These are phyloP conservation scores for Platysternon megacephalum DNA, from an alignment of 2,113 vertebrate species.

Conservation along the genomic window DNA sequence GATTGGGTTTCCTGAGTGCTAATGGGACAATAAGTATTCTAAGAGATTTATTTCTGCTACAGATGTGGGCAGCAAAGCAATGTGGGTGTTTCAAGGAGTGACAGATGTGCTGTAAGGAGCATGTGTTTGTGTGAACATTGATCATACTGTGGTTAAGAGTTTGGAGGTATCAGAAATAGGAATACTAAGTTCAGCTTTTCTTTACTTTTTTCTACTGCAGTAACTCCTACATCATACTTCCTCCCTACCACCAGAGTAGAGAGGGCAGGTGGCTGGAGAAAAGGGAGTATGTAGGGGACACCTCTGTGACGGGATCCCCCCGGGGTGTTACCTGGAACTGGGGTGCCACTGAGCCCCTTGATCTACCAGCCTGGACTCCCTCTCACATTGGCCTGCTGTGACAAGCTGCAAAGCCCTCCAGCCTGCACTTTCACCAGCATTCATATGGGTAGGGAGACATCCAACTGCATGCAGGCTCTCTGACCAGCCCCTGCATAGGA, in stretches of 20 bases:
- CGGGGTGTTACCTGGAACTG: too few species aligned
- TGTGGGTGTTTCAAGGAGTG: not conserved
- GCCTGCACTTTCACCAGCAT: too few species aligned
- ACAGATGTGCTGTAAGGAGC: not conserved
- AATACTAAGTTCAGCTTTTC: not conserved
- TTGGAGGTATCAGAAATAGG: not conserved
- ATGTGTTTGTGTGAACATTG: fast-evolving
- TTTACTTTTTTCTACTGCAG: not conserved
- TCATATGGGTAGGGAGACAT: too few species aligned
- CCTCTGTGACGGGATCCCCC: too few species aligned
- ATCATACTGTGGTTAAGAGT: not conserved
- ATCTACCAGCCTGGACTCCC: too few species aligned
- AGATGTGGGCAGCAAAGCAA: not conserved
- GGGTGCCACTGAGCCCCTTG: too few species aligned
- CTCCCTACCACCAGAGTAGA: not conserved
- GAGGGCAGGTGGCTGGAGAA: not conserved
- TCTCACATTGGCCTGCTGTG: too few species aligned
- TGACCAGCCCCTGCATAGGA: too few species aligned
- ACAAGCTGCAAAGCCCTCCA: too few species aligned
- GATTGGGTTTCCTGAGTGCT: fast-evolving
- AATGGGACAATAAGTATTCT: not conserved
- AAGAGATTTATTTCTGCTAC: not conserved
- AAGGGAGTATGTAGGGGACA: too few species aligned
- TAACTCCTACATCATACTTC: not conserved
- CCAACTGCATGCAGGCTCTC: too few species aligned